phyloP scores from a whole-genome alignment of 2,797 vertebrate species.

The Falco rusticolus region DNA sequence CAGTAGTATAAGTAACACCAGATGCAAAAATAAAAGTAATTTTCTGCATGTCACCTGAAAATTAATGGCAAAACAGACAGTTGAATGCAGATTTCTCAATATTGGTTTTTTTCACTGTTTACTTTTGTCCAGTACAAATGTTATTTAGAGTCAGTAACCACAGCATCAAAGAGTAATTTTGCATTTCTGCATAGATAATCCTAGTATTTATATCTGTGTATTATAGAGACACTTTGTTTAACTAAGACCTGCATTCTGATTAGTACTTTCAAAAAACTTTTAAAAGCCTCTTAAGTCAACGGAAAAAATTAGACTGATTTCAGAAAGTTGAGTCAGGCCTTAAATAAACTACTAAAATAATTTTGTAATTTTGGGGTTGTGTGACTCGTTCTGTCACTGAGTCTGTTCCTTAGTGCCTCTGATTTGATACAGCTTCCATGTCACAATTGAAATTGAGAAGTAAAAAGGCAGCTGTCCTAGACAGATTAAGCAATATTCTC shows the following conservation, averaged over 20 bases:
- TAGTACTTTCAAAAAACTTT: neutral
- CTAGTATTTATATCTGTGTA: neutral
- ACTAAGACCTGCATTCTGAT: neutral
- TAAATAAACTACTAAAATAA: neutral
- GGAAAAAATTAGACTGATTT: neutral
- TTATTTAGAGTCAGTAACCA: neutral
- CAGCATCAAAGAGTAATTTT: neutral
- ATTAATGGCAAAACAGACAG: neutral
- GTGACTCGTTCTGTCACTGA: neutral
- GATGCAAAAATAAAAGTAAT: neutral
- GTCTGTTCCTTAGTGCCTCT: neutral
- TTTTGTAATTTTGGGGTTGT: neutral
- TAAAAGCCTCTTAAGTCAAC: neutral
- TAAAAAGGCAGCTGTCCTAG: neutral
- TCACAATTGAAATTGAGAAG: neutral
- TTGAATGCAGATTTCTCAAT: neutral
- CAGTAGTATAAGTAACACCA: neutral
- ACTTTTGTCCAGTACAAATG: neutral
- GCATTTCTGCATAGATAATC: neutral
- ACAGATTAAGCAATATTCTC: neutral
- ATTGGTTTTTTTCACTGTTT: neutral
- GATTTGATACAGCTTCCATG: neutral
- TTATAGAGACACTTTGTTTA: neutral
- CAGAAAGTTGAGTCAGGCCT: neutral
- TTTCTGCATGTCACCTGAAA: neutral